Evolutionary conservation across 1,140 invertebrate species (phyloP).

Genomic region (Papilio aristodemus): DNA sequence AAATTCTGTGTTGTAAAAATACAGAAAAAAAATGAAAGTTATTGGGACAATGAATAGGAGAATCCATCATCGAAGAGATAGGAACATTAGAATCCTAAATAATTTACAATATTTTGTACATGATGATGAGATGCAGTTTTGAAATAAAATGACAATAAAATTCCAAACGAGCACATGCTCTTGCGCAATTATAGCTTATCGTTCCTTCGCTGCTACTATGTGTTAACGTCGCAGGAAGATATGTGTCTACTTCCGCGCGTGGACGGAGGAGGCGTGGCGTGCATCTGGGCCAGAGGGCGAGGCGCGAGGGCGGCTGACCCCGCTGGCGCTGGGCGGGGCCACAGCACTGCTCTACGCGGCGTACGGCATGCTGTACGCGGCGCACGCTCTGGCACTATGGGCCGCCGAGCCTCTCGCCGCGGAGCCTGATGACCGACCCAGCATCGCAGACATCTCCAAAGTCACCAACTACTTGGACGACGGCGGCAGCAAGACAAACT

Average conservation of each 20-base stretch:
- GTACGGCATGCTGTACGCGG: constrained; percentile 46
- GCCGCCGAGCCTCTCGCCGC: constrained; percentile 53
- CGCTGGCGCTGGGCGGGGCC: constrained; percentile 40
- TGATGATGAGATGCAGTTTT: too few species aligned
- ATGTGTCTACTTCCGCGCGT: constrained; percentile 55
- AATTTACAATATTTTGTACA: too few species aligned
- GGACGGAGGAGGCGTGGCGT: constrained; percentile 56
- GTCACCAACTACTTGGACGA: constrained; percentile 48
- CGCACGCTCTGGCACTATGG: constrained; percentile 53
- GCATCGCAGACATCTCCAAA: constrained; percentile 34
- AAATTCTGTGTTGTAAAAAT: too few species aligned
- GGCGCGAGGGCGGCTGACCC: constrained; percentile 35
- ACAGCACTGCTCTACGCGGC: constrained; percentile 51
- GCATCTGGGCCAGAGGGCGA: constrained; percentile 33
- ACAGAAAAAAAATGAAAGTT: too few species aligned
- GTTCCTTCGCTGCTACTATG: too few species aligned
- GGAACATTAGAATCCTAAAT: too few species aligned
- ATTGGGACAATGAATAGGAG: too few species aligned
- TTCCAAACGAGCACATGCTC: too few species aligned
- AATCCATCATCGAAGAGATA: too few species aligned
- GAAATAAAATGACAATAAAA: too few species aligned
- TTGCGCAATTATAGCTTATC: too few species aligned
- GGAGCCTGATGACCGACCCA: constrained; percentile 41
- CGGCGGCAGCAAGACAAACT: constrained; percentile 38
- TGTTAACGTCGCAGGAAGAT: constrained; percentile 42